These are phyloP conservation scores for Zaprionus bogoriensis DNA, from an alignment of 2,888 invertebrate genomes.

Conservation along the genomic window DNA sequence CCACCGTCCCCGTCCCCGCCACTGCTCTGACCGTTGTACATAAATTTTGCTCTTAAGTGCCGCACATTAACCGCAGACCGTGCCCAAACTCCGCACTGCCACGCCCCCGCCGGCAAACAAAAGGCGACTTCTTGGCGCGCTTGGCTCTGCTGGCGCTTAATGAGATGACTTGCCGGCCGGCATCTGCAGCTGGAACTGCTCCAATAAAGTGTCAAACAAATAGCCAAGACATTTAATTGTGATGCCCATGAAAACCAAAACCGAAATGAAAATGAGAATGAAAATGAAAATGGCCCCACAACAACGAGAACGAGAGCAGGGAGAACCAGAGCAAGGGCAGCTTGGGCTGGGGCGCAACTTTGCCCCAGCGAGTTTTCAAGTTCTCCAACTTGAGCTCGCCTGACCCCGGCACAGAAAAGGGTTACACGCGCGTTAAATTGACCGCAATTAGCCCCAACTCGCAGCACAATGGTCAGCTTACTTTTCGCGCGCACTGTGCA, in stretches of 20 bases:
- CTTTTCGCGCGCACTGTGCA: conserved; percentile 6
- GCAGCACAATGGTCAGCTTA: conserved; percentile 45
- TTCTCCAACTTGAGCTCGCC: conserved; percentile 28
- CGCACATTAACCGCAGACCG: conserved; percentile 57
- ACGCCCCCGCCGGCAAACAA: conserved; percentile 5
- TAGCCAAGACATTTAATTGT: conserved; percentile 67
- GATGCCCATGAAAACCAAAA: conserved; percentile 58
- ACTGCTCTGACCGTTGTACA: conserved; percentile 42
- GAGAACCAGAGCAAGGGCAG: background rate
- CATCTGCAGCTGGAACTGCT: conserved; percentile 6
- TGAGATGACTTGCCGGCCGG: conserved; percentile 31
- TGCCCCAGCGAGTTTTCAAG: no score
- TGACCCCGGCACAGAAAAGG: conserved; percentile 20
- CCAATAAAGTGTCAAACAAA: conserved; percentile 76
- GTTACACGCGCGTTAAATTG: conserved; percentile 60
- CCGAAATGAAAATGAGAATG: conserved; percentile 32
- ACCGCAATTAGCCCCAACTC: conserved; percentile 61
- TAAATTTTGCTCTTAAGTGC: conserved; percentile 60
- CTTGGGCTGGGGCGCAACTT: conserved; percentile 14
- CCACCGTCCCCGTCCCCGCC: background rate
- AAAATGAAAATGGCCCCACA: background rate
- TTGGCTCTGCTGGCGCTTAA: conserved; percentile 15
- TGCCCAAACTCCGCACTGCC: background rate
- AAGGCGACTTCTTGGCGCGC: conserved; percentile 38
- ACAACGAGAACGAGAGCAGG: background rate